phyloP scores from a whole-genome alignment of 2,888 invertebrate genomes.

The Mystacides longicornis region DNA sequence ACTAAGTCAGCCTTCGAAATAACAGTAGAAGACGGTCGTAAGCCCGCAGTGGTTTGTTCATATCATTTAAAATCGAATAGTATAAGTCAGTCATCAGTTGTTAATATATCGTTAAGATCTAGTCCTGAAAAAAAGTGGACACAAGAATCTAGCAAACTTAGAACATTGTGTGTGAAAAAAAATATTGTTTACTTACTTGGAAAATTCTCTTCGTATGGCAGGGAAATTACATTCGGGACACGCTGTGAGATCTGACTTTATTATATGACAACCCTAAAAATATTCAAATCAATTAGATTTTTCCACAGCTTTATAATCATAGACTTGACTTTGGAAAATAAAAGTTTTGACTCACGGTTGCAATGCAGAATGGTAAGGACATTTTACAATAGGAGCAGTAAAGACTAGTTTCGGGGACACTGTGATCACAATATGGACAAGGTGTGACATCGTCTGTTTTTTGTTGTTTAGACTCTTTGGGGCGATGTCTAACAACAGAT shows the following conservation, averaged over 20 bases:
- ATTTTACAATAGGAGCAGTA: conserved; percentile 83
- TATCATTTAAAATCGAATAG: too few relatives aligned
- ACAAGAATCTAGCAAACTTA: too few relatives aligned
- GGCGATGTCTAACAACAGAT: conserved; percentile 83
- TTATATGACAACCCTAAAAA: conserved; percentile 81
- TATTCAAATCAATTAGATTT: not conserved
- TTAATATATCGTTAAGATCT: too few relatives aligned
- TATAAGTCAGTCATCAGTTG: too few relatives aligned
- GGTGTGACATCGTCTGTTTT: conserved; percentile 35
- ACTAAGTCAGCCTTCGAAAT: too few relatives aligned
- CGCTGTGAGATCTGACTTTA: conserved; percentile 78
- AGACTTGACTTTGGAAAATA: too few relatives aligned
- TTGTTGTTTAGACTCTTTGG: conserved; percentile 40
- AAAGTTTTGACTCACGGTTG: conserved; percentile 74
- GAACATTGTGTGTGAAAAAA: too few relatives aligned
- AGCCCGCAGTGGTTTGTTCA: too few relatives aligned
- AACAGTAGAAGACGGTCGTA: too few relatives aligned
- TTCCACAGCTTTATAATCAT: too few relatives aligned
- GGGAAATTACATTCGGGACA: conserved; percentile 96
- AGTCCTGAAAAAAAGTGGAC: too few relatives aligned
- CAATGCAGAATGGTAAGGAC: conserved; percentile 88
- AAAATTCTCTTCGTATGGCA: conserved; percentile 79
- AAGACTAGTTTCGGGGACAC: conserved; percentile 69
- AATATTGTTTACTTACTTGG: conserved; percentile 79
- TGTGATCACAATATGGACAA: conserved; percentile 82